Conservation (phyloP, 2,797 vertebrate species). For the Nannoperca australis region DNA sequence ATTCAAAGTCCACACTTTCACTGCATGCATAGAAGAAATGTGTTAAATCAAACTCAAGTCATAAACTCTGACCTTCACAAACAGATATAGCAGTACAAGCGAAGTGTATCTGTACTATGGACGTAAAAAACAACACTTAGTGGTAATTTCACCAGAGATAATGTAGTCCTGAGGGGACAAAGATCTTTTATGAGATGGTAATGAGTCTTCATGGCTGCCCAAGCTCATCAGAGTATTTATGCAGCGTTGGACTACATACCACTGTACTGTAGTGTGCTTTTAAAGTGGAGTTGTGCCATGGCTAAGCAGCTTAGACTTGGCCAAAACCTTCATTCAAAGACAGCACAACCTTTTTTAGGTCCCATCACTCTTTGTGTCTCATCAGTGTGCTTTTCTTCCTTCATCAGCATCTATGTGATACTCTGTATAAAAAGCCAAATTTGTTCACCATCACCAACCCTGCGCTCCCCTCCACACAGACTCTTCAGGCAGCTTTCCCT, state of each 20-base stretch:
- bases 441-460: conserved; percentile 51
- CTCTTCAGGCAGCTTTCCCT: conserved; percentile 55
- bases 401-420: conserved; percentile 47
- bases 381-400: conserved; percentile 9
- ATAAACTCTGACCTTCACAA: conserved; percentile 28
- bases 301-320: conserved; percentile 52
- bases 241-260: conserved; percentile 38
- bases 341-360: conserved; percentile 40
- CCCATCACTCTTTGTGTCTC: conserved; percentile 39
- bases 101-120: not conserved
- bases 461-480: conserved; percentile 17
- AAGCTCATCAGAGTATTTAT: conserved; percentile 53
- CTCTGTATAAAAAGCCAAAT: conserved; percentile 51
- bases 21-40: not conserved
- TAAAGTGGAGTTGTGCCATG: conserved; percentile 40
- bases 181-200: conserved; percentile 63
- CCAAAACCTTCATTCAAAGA: conserved; percentile 54
- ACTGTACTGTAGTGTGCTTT: conserved; percentile 29
- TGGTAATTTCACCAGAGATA: conserved; percentile 30
- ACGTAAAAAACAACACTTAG: not conserved
- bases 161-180: conserved; percentile 52
- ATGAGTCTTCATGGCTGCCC: conserved; percentile 62
- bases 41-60: not conserved
- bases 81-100: not conserved
- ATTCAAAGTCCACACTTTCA: not conserved